Conservation (phyloP, 1,140 invertebrate species). For the Achatina immaculata region DNA sequence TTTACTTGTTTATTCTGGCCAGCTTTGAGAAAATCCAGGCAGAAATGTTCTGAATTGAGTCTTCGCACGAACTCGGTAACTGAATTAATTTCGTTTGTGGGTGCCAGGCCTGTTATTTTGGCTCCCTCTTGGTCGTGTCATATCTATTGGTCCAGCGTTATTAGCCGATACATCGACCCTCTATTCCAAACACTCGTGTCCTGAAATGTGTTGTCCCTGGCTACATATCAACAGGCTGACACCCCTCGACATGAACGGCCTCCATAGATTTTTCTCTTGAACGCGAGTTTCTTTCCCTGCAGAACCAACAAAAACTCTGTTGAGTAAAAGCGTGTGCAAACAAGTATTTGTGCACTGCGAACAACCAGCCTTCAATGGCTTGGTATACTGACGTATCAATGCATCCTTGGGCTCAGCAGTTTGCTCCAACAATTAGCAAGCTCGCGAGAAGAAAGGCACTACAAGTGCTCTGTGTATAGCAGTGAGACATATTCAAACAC, state of each 20-base stretch:
- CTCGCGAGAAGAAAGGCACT: neutral
- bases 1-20: neutral
- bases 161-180: conserved; percentile 35
- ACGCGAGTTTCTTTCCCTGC: neutral
- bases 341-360: conserved; percentile 19
- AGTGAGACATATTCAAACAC: conserved; percentile 14
- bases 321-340: conserved; percentile 36
- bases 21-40: neutral
- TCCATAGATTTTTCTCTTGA: conserved; percentile 31
- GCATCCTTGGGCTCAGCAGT: neutral
- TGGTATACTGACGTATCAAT: conserved; percentile 27
- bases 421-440: conserved; percentile 25
- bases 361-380: conserved; percentile 20
- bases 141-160: conserved; percentile 5
- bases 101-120: conserved; percentile 32
- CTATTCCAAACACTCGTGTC: conserved; percentile 30
- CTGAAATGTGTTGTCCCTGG: conserved; percentile 35
- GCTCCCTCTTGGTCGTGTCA: conserved; percentile 32
- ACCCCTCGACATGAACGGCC: conserved; percentile 27
- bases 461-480: neutral
- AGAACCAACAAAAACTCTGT: conserved; percentile 36
- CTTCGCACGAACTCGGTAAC: conserved; percentile 3
- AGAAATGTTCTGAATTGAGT: neutral
- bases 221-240: conserved; percentile 36
- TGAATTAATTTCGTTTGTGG: conserved; percentile 38